Percentiles rank a stretch among this genome's conserved stretches.
Evolutionary conservation across 2,797 vertebrate species (phyloP).

Genomic region (Chrosomus eos): DNA sequence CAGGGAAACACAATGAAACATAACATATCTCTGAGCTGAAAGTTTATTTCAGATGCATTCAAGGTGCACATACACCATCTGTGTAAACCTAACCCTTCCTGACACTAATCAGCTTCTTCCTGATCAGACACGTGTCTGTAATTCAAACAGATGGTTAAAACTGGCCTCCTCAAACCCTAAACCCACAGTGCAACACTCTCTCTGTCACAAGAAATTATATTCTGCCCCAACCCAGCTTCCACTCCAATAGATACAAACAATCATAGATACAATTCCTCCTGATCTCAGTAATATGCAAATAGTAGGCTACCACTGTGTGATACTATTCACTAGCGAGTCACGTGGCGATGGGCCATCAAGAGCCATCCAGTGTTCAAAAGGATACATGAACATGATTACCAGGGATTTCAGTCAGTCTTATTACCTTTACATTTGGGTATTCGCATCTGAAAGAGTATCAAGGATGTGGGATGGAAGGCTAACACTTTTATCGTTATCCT

Average conservation of each 20-base stretch:
- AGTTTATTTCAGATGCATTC: neutral
- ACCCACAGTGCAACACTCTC: neutral
- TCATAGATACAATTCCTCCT: neutral
- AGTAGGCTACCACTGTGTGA: neutral
- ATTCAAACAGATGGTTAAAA: slow-evolving; percentile 6
- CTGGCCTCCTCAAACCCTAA: neutral
- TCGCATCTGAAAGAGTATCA: neutral
- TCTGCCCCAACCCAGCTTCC: neutral
- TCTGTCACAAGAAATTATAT: neutral
- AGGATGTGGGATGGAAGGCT: neutral
- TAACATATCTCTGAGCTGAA: neutral
- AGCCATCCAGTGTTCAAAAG: neutral
- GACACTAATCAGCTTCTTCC: slow-evolving; percentile 5
- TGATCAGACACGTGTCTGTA: neutral
- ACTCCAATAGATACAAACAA: neutral
- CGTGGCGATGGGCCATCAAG: neutral
- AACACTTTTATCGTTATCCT: neutral
- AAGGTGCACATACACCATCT: neutral
- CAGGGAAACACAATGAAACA: too few relatives aligned
- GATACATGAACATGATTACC: neutral
- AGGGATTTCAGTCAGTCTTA: neutral
- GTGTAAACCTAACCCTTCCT: slow-evolving; percentile 1
- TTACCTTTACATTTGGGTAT: neutral
- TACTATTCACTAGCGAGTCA: too few relatives aligned
- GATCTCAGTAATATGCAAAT: neutral